phyloP scores from a whole-genome alignment of 2,888 invertebrate species.

The Tetragnatha montana region DNA sequence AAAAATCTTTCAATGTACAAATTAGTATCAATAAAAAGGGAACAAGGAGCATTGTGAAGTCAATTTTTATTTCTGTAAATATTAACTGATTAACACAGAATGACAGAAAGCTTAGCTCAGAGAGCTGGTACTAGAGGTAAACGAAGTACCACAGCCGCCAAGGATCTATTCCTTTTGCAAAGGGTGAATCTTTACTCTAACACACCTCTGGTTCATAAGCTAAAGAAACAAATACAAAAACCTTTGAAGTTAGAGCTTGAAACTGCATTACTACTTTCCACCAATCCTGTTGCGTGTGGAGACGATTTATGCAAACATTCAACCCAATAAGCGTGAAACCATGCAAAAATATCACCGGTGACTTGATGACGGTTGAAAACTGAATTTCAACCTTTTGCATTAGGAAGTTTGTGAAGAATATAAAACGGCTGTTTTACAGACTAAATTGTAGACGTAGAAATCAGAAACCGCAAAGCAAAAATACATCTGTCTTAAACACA shows the following conservation, averaged over 20 bases:
- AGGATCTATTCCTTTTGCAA: not conserved
- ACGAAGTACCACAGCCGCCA: constrained; percentile 36
- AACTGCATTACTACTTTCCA: not conserved
- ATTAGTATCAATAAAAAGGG: too few species aligned
- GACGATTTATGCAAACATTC: not conserved
- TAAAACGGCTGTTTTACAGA: not conserved
- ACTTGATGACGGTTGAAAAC: not conserved
- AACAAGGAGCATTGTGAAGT: constrained; percentile 50
- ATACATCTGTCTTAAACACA: constrained; percentile 65
- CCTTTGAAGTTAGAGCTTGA: not conserved
- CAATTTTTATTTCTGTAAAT: constrained; percentile 68
- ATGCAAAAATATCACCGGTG: not conserved
- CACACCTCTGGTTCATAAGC: not conserved
- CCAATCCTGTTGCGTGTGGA: not conserved
- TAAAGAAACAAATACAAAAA: not conserved
- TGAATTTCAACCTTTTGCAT: not conserved
- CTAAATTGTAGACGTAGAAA: constrained; percentile 24
- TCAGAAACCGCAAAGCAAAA: constrained; percentile 62
- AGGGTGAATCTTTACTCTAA: not conserved
- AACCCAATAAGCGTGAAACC: not conserved
- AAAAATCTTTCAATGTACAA: too few species aligned
- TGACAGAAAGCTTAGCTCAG: constrained; percentile 67
- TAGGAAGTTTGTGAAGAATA: not conserved
- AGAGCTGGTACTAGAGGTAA: constrained; percentile 52
- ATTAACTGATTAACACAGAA: constrained; percentile 65